A percentile compares a stretch with the other conserved stretches of the same genome.
phyloP scores from a whole-genome alignment of 2,113 vertebrate species.

The Colaptes auratus region DNA sequence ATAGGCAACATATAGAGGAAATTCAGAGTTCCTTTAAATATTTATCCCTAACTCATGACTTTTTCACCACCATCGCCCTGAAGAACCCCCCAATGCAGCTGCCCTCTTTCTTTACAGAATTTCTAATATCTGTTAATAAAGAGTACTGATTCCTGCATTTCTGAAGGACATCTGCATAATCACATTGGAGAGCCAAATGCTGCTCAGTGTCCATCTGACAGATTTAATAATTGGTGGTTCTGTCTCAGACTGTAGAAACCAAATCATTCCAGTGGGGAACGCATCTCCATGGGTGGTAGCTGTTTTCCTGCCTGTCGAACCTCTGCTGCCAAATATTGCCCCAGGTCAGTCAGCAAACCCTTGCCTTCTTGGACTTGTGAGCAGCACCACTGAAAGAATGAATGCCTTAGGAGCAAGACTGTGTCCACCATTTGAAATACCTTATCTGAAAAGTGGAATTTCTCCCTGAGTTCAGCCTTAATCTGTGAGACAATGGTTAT shows the following conservation, averaged over 20 bases:
- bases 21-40: background rate
- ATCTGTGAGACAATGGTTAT: background rate
- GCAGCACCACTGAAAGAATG: background rate
- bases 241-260: background rate
- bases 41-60: background rate
- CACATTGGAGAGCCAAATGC: background rate
- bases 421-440: background rate
- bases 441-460: background rate
- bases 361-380: background rate
- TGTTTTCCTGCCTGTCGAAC: background rate
- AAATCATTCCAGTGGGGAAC: background rate
- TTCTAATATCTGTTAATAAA: background rate
- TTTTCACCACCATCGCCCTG: too few species aligned
- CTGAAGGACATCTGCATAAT: background rate
- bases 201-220: background rate
- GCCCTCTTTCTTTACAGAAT: background rate
- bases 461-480: background rate
- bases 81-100: background rate
- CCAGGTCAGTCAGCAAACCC: background rate
- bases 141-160: accelerated
- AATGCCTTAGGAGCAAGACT: background rate
- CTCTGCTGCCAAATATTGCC: background rate
- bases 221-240: background rate
- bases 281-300: background rate
- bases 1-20: background rate